Percentiles rank a stretch among this genome's conserved stretches.
Evolutionary conservation across 2,113 vertebrate genomes (phyloP).

Genomic region (Nothobranchius kuhntae): DNA sequence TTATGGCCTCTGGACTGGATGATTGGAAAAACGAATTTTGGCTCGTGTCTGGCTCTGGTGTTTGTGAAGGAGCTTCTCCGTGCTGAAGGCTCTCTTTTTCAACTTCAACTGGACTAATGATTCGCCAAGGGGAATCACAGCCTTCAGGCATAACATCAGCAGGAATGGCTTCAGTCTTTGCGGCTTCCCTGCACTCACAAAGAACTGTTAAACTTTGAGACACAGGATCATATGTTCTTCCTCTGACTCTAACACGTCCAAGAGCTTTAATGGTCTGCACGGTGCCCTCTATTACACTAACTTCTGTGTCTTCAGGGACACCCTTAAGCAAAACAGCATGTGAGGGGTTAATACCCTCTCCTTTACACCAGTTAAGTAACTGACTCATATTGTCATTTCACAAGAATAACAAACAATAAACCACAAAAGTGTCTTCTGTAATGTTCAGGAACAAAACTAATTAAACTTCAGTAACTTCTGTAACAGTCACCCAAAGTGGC

Average conservation of each 20-base stretch:
- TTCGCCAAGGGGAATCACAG: not conserved
- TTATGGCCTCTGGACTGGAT: not conserved
- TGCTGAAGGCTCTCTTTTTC: not conserved
- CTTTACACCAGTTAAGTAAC: not conserved
- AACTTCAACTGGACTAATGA: not conserved
- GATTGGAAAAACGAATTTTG: not conserved
- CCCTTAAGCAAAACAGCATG: not conserved
- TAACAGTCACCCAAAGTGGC: too few species aligned
- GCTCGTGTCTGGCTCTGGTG: not conserved
- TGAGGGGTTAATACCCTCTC: not conserved
- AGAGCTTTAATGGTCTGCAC: not conserved
- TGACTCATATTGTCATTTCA: not conserved
- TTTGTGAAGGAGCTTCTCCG: not conserved
- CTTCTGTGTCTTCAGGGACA: not conserved
- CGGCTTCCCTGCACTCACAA: not conserved
- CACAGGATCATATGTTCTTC: not conserved
- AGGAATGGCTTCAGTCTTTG: not conserved
- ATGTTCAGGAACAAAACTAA: too few species aligned
- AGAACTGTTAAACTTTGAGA: not conserved
- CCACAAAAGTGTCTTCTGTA: too few species aligned
- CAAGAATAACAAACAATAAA: not conserved
- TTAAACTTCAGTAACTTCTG: too few species aligned
- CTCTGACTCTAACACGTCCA: conserved; percentile 1
- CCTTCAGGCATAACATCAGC: not conserved
- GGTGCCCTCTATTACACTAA: not conserved